Evolutionary conservation across 2,888 invertebrate species (phyloP).

Genomic region (Sialis fuliginosa): DNA sequence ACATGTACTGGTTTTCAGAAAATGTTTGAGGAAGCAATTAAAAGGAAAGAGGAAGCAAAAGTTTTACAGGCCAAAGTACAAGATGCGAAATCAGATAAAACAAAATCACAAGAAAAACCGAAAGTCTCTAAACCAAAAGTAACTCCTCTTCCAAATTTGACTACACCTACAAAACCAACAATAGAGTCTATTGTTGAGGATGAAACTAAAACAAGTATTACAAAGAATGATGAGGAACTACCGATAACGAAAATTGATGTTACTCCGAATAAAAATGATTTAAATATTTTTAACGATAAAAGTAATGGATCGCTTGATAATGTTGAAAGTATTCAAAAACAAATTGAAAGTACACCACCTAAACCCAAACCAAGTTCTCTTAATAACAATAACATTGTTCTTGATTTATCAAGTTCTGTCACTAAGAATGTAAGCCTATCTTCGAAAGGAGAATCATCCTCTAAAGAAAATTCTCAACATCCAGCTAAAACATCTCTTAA

Average conservation of each 20-base stretch:
- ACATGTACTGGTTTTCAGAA: conserved; percentile 18
- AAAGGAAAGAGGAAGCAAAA: conserved; percentile 13
- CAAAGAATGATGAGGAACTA: not conserved
- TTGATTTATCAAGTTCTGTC: conserved; percentile 2
- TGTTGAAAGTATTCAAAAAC: too few species aligned
- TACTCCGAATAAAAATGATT: too few species aligned
- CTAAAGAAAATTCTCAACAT: too few species aligned
- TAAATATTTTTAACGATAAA: too few species aligned
- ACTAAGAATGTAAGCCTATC: too few species aligned
- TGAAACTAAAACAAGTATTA: not conserved
- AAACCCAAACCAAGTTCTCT: too few species aligned
- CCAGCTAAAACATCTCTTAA: too few species aligned
- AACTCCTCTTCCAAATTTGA: conserved; percentile 6
- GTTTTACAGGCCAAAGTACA: not conserved
- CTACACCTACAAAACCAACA: conserved; percentile 2
- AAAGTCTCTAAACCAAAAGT: conserved; percentile 4
- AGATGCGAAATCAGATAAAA: too few species aligned
- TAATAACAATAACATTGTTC: not conserved
- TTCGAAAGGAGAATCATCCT: too few species aligned
- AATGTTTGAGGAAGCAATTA: conserved; percentile 26
- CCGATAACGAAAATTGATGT: not conserved
- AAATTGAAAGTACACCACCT: too few species aligned
- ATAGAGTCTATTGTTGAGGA: conserved; percentile 2
- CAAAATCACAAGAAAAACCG: not conserved
- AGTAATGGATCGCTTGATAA: too few species aligned